Percentiles rank a stretch among this genome's conserved stretches.
phyloP scores from a whole-genome alignment of 2,797 vertebrate species.

The Fratercula arctica region DNA sequence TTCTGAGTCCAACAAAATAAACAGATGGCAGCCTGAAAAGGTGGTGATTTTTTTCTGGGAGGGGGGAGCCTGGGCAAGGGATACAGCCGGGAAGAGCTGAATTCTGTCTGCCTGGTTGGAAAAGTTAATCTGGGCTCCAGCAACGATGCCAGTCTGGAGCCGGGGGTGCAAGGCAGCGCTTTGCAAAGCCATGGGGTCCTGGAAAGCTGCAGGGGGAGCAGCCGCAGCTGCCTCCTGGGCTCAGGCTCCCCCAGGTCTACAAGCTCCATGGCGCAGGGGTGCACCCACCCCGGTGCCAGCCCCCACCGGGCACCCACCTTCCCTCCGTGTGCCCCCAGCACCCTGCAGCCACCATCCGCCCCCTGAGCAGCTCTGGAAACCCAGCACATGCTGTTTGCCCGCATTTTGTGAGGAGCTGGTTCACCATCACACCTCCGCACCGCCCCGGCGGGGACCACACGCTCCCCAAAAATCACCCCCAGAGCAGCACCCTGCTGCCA shows the following conservation, averaged over 20 bases:
- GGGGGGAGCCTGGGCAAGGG: neutral
- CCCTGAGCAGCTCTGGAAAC: accelerated
- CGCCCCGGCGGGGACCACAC: accelerated
- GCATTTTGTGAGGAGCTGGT: accelerated
- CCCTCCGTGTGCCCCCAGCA: accelerated
- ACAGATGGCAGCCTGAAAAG: slow-evolving; percentile 42
- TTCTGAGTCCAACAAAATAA: slow-evolving; percentile 3
- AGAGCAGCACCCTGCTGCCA: accelerated
- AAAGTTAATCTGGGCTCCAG: neutral
- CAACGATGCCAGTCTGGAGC: accelerated
- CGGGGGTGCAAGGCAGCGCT: accelerated
- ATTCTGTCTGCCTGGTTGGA: neutral
- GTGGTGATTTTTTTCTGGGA: neutral
- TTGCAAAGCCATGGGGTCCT: accelerated
- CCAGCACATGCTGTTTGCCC: accelerated
- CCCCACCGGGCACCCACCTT: neutral
- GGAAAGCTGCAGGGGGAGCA: neutral
- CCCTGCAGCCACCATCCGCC: neutral
- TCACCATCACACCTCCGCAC: accelerated
- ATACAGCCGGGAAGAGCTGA: neutral
- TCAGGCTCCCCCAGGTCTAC: neutral
- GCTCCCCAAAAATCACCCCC: neutral
- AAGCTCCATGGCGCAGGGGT: neutral
- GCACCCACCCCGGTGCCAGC: accelerated
- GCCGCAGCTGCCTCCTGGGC: neutral